Conservation (phyloP, 1,140 invertebrate species). For the Ylistrum balloti region DNA sequence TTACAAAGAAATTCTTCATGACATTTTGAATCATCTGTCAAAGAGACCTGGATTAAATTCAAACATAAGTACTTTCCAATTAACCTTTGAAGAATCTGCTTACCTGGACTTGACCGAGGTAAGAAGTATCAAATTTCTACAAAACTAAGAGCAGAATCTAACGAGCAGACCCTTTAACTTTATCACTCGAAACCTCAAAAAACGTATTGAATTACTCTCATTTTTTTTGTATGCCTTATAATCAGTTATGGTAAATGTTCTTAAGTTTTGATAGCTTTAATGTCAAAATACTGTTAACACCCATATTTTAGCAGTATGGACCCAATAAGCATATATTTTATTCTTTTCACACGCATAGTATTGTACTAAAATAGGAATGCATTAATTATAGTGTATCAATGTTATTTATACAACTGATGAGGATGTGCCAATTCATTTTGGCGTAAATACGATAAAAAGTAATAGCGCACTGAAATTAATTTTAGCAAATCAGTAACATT, state of each 20-base stretch:
- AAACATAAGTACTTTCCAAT: not conserved
- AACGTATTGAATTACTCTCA: not conserved
- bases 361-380: no score
- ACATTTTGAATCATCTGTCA: not conserved
- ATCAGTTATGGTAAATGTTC: not conserved
- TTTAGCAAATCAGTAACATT: no score
- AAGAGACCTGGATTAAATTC: conserved; percentile 22
- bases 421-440: no score
- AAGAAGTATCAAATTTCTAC: not conserved
- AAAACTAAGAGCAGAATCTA: not conserved
- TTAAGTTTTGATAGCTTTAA: not conserved
- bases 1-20: not conserved
- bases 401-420: no score
- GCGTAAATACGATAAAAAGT: no score
- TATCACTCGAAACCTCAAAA: not conserved
- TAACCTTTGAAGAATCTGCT: conserved; percentile 17
- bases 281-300: not conserved
- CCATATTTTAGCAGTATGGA: no score
- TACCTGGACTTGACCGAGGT: not conserved
- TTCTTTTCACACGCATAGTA: no score
- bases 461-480: no score
- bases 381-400: no score
- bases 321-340: no score
- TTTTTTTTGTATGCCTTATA: not conserved
- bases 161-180: not conserved